Evolutionary conservation across 1,140 invertebrate species (phyloP), one percentile per base, ranked within the genome.

Genomic region (Patella vulgata): DNA sequence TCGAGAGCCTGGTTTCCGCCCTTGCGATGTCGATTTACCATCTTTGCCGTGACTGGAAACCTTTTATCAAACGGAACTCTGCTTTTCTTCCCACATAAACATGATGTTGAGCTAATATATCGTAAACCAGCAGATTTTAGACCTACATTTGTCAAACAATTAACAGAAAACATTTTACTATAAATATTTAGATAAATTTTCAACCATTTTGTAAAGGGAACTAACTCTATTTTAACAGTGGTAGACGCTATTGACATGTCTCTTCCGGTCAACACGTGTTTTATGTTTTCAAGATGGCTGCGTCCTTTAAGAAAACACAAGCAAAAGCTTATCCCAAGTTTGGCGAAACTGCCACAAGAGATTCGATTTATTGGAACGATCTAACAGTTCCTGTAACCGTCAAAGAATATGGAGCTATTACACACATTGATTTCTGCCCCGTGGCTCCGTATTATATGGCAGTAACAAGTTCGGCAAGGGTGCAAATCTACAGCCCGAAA

Each of bases 401-500:
- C 0, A 97, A 97, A 85, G 95, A 97, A 84, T 94, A 92, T 87
- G 94, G 94, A 39, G 88, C 91, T 0, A 93, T 97, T 33, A 93
- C 96, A 80, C 92, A 93, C 74, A 89, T 98, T 53, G 91, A 96
- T 80, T 95, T 97, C 79, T 93, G 92, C 72, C 92, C 92, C 8
- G 86, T 90, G 17, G 90, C 94, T 74, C 93, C 94, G 0, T 88
- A 95, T 86, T 90, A 93, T 80, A 94, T 96, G 86, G 93, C 93
- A 14, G 91, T 95, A 6, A 94, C 95, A 47, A 95, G 92, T 82
- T 95, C 94, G 1, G 91, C 93, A 9, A 87, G 93, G 79, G 91
- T 89, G 28, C 94, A 96, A 87, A 85, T 97, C n/a, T 97, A 96
- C 79, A 94, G 93, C 85, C 89, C 93, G 9, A 90, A 93, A 31